These are phyloP conservation scores for Lucilia sericata DNA, from an alignment of 1,140 invertebrate genomes.

Conservation along the genomic window DNA sequence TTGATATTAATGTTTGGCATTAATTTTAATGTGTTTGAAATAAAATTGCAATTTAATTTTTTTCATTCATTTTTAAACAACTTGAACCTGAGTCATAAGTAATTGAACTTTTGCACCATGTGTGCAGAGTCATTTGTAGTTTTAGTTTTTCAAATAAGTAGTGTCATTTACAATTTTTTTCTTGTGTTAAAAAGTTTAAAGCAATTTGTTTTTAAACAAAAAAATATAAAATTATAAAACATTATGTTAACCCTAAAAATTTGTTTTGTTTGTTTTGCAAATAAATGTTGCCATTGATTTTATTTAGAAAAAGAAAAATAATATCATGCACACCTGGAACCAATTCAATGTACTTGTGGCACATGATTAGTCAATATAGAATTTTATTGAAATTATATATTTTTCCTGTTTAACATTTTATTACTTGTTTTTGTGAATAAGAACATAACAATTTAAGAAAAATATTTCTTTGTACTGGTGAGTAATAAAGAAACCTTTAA, in stretches of 20 bases:
- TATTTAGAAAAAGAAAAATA: neutral
- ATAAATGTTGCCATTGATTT: conserved; percentile 17
- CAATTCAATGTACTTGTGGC: neutral
- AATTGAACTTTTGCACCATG: conserved; percentile 15
- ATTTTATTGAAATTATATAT: neutral
- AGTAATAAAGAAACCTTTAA: no score
- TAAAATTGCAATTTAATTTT: neutral
- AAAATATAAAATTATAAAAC: neutral
- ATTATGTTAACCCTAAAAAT: neutral
- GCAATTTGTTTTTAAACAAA: neutral
- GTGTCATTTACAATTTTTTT: conserved; percentile 1
- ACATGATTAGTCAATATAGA: neutral
- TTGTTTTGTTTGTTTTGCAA: neutral
- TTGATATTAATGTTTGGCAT: neutral
- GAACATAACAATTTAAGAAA: neutral
- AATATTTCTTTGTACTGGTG: neutral
- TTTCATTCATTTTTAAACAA: neutral
- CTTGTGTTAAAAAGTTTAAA: neutral
- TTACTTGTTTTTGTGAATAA: neutral
- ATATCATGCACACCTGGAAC: neutral
- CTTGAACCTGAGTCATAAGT: conserved; percentile 18
- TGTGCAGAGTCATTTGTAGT: conserved; percentile 11
- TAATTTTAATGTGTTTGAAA: neutral
- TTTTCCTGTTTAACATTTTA: neutral
- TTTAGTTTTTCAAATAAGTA: neutral